A percentile compares a stretch with the other conserved stretches of the same genome.
phyloP scores from a whole-genome alignment of 2,113 vertebrate genomes.

The Erythrocercus mccallii region DNA sequence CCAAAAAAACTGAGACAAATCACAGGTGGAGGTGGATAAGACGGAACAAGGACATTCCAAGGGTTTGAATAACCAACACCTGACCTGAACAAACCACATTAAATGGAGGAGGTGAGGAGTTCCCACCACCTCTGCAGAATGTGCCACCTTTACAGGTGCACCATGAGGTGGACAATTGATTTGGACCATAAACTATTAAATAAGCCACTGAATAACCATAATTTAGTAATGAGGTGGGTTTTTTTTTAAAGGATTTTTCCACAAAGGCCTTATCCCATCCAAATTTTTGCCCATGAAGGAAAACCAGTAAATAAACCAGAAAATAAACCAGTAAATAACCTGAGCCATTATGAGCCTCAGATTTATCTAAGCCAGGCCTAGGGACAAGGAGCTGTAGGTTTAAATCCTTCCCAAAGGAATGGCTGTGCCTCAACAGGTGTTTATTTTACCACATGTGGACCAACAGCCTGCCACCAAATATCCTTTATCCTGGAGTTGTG shows the following conservation, averaged over 20 bases:
- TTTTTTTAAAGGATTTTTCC: not conserved
- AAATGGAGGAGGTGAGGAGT: not conserved
- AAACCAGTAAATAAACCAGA: not conserved
- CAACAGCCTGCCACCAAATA: not conserved
- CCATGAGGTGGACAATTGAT: not conserved
- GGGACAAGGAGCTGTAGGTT: not conserved
- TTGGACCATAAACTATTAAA: not conserved
- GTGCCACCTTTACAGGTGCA: not conserved
- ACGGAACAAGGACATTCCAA: not conserved
- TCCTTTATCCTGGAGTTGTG: not conserved
- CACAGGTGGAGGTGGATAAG: not conserved
- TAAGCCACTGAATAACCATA: not conserved
- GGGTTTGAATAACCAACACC: not conserved
- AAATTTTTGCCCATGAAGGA: not conserved
- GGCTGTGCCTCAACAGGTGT: not conserved
- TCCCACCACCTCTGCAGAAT: not conserved
- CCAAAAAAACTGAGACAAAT: not conserved
- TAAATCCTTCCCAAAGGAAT: not conserved
- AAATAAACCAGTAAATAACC: not conserved
- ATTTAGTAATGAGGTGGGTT: not conserved
- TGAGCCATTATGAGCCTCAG: not conserved
- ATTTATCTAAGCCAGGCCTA: not conserved
- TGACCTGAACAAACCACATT: not conserved
- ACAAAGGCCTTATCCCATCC: not conserved
- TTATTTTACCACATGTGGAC: accelerated